Evolutionary conservation across 2,797 vertebrate genomes (phyloP).

Genomic region (Margarornis squamiger): DNA sequence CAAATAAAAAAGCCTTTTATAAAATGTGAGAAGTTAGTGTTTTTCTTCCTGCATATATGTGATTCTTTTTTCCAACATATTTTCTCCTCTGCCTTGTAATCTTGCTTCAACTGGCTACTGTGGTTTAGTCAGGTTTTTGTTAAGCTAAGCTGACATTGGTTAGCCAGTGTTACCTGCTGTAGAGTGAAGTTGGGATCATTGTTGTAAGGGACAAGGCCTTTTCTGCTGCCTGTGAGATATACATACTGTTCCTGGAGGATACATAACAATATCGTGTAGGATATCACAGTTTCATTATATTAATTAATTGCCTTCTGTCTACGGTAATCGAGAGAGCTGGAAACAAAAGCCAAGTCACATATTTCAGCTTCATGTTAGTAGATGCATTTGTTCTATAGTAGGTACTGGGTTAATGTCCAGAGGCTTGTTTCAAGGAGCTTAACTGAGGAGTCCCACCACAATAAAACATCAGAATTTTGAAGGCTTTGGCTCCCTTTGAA

Average conservation of each 20-base stretch:
- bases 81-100: background rate
- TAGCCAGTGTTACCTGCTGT: background rate
- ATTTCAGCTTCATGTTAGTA: background rate
- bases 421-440: background rate
- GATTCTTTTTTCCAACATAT: background rate
- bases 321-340: background rate
- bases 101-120: background rate
- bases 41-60: background rate
- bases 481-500: background rate
- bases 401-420: background rate
- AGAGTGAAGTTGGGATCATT: background rate
- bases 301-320: background rate
- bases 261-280: background rate
- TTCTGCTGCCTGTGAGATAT: background rate
- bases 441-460: background rate
- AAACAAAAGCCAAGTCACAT: background rate
- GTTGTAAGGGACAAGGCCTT: background rate
- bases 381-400: background rate
- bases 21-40: background rate
- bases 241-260: background rate
- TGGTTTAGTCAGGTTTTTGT: background rate
- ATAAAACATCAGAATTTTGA: background rate
- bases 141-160: background rate
- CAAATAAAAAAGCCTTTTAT: background rate
- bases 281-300: background rate